Conservation (phyloP, 2,113 vertebrate genomes). For the Chroicocephalus ridibundus region DNA sequence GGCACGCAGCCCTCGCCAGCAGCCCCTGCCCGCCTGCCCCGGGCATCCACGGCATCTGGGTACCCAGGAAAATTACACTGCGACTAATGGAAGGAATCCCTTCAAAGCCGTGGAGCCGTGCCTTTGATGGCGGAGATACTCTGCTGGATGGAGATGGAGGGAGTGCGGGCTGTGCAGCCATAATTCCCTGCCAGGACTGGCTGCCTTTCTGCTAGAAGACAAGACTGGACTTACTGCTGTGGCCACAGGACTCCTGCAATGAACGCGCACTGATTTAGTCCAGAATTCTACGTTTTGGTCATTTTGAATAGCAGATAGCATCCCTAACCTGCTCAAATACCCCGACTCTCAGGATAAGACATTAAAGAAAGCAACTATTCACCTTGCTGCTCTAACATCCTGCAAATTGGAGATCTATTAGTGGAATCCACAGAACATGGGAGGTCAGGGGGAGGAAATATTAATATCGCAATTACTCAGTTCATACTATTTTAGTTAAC, state of each 20-base stretch:
- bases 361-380: background rate
- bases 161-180: rapidly evolving
- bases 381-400: background rate
- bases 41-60: background rate
- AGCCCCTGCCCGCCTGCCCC: background rate
- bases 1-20: background rate
- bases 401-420: background rate
- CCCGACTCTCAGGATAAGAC: background rate
- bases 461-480: background rate
- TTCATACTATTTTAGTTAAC: background rate
- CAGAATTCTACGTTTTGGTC: background rate
- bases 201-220: background rate
- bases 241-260: background rate
- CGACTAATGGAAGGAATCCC: background rate
- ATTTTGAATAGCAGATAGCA: background rate
- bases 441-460: background rate
- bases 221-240: background rate
- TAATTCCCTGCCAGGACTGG: background rate
- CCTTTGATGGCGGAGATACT: rapidly evolving
- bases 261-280: background rate
- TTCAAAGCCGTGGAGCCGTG: rapidly evolving
- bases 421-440: background rate
- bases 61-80: background rate
- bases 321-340: background rate
- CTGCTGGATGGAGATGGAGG: background rate